Conservation (phyloP, 1,140 invertebrate genomes). For the Eriosoma lanigerum region DNA sequence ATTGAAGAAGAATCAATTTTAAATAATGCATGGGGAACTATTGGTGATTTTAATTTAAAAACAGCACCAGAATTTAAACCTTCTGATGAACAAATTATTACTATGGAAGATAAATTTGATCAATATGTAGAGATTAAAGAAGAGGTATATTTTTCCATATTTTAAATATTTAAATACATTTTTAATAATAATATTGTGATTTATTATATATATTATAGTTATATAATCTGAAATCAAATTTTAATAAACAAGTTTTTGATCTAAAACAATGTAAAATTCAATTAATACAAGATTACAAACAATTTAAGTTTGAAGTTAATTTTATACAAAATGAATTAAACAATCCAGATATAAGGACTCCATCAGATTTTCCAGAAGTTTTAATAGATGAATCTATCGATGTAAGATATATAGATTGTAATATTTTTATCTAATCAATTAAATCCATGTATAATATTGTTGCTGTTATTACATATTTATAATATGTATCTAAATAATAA, state of each 20-base stretch:
- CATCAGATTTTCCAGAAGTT: conserved; percentile 1
- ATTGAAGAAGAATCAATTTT: conserved; percentile 4
- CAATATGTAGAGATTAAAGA: not conserved
- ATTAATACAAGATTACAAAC: conserved; percentile 17
- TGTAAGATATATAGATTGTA: conserved; percentile 15
- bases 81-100: not conserved
- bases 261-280: conserved; percentile 8
- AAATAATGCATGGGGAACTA: not conserved
- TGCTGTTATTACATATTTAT: no score
- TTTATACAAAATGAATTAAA: conserved; percentile 26
- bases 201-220: not conserved
- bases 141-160: not conserved
- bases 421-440: no score
- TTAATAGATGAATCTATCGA: not conserved
- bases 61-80: not conserved
- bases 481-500: no score
- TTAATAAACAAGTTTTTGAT: conserved; percentile 7
- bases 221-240: conserved; percentile 23
- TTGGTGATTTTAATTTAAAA: conserved; percentile 30
- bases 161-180: not conserved
- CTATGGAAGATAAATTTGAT: conserved; percentile 27
- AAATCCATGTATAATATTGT: no score
- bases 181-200: not conserved
- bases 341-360: not conserved
- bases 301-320: not conserved